These are phyloP conservation scores for Malurus melanocephalus DNA, from an alignment of 2,113 vertebrate genomes.

Conservation along the genomic window DNA sequence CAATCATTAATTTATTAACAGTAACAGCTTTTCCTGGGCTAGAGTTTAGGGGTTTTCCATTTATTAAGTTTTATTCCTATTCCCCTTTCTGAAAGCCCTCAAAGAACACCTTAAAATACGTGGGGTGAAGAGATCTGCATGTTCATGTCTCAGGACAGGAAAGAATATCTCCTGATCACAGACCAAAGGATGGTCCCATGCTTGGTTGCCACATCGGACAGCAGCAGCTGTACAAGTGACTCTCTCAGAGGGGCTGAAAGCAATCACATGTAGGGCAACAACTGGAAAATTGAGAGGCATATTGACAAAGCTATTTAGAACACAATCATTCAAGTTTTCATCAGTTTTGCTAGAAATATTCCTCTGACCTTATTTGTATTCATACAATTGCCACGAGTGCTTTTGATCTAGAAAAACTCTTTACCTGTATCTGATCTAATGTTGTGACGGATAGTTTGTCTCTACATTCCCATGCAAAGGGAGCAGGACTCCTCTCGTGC, in stretches of 20 bases:
- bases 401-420: neutral
- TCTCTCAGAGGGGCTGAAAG: neutral
- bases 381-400: neutral
- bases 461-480: neutral
- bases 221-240: neutral
- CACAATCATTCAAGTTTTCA: neutral
- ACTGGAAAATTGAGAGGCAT: neutral
- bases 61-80: neutral
- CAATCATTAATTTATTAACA: neutral
- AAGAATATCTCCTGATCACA: neutral
- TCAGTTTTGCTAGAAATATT: neutral
- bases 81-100: neutral
- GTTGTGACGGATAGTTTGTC: neutral
- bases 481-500: neutral
- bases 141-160: neutral
- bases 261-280: accelerated
- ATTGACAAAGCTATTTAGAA: neutral
- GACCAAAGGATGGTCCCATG: neutral
- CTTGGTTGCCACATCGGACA: neutral
- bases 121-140: neutral
- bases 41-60: neutral
- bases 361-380: neutral
- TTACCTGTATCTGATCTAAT: neutral
- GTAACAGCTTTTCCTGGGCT: neutral
- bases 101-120: neutral